Evolutionary conservation across 2,113 vertebrate species (phyloP).

Genomic region (Hirundichthys speculiger): DNA sequence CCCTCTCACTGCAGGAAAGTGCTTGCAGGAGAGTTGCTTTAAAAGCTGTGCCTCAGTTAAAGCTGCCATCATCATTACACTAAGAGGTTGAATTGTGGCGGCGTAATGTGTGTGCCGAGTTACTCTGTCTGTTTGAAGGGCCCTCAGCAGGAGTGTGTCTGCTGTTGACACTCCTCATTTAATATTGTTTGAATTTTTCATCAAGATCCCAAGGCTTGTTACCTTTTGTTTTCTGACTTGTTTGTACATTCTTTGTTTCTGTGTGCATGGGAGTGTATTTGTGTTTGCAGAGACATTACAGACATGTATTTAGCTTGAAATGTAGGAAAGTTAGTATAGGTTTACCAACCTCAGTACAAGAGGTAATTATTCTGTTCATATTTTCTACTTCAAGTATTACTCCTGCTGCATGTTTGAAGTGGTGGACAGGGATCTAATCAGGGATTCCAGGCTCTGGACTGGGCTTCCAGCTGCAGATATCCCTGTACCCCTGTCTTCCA

Average conservation of each 20-base stretch:
- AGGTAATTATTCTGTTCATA: constrained; percentile 8
- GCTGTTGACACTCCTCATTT: constrained; percentile 92
- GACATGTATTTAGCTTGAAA: constrained; percentile 47
- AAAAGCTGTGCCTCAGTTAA: constrained; percentile 81
- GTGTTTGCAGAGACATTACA: constrained; percentile 51
- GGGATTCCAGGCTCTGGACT: constrained; percentile 21
- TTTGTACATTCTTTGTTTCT: constrained; percentile 84
- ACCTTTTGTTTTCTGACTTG: constrained; percentile 78
- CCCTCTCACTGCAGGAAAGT: constrained; percentile 36
- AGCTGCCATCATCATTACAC: constrained; percentile 82
- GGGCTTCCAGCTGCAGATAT: constrained; percentile 63
- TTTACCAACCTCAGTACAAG: constrained; percentile 14
- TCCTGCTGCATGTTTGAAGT: no score
- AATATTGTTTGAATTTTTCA: constrained; percentile 98
- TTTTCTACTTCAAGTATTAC: neutral
- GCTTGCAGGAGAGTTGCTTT: constrained; percentile 74
- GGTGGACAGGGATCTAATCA: no score
- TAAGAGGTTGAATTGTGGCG: constrained; percentile 77
- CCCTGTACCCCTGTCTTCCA: constrained; percentile 35
- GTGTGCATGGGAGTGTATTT: constrained; percentile 6
- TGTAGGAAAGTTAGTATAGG: constrained; percentile 26
- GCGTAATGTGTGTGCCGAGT: constrained; percentile 91
- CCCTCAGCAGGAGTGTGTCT: constrained; percentile 91
- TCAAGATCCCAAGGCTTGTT: constrained; percentile 80
- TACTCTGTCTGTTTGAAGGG: constrained; percentile 94